Base-by-base conservation (phyloP, 2,113 vertebrate species). In the Corynorhinus townsendii region DNA sequence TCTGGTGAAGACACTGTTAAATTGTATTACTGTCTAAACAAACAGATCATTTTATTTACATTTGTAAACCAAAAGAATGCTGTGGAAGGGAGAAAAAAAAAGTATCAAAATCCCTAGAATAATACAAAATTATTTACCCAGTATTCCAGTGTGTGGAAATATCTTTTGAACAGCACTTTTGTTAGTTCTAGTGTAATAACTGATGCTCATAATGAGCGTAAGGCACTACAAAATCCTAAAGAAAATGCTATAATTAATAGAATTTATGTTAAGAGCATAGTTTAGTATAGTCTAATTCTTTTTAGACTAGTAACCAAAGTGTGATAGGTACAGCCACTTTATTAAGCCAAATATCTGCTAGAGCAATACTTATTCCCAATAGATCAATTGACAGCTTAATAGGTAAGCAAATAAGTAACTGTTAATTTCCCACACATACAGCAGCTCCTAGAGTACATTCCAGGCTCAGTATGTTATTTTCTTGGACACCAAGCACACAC, bases 51-150 rank as follows among this genome's bases (percentile, higher is more conserved):
- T 68, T 77, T 14, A 94, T 72, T 91, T 69, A 85, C 49, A 89
- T 4, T 40, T 88, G 8, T 82, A 92, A 86, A 86, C 49, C 54
- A n/a, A 45, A 87, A 77, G 80, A 83, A 73, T 79, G 28, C 8
- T 45, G 7, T 15, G 64, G 20, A 83, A 66, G 43, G 62, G 62
- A 22, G 62, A 22, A 35, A 52, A 54, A 85, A 82, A 75, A 92
- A 49, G 17, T 82, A 73, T 79, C 28, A 94, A 56, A 68, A 26
- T 17, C 26, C 22, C 47, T 75, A 94, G 35, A 84, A 90, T 76
- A 91, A 66, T 40, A 93, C 33, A 91, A 94, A 45, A 86, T 24
- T 2, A 80, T 68, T 87, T 92, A 94, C 45, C 76, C 47, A 94
- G 11, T 59, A 83, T 62, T 90, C 9, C 52, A 95, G 35, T n/a